phyloP scores from a whole-genome alignment of 2,888 invertebrate genomes.

The Morpho helenor region DNA sequence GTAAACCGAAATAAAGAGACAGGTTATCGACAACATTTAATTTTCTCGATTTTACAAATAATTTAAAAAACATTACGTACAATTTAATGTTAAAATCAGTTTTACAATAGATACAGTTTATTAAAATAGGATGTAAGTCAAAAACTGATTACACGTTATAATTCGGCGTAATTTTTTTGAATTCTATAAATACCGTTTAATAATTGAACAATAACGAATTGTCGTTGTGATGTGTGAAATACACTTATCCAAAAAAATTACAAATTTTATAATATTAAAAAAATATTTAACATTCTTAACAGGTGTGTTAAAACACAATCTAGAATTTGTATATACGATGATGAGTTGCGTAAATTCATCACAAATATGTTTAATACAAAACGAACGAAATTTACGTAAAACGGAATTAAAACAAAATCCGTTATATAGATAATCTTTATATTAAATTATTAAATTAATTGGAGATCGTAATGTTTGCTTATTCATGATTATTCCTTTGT shows the following conservation, averaged over 20 bases:
- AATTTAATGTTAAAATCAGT: constrained; percentile 12
- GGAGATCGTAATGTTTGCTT: too few species aligned
- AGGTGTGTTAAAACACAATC: too few species aligned
- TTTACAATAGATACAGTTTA: constrained; percentile 6
- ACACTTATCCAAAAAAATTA: too few species aligned
- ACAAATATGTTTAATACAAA: neutral
- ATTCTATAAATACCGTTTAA: too few species aligned
- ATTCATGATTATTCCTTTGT: too few species aligned
- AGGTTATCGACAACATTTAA: constrained; percentile 59
- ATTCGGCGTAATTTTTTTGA: neutral
- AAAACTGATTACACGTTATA: neutral
- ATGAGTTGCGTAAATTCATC: neutral
- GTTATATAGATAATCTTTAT: too few species aligned
- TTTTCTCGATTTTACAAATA: constrained; percentile 61
- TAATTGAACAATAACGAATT: too few species aligned
- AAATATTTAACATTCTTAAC: too few species aligned
- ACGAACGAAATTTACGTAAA: neutral
- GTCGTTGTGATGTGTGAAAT: too few species aligned
- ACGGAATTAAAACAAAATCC: neutral
- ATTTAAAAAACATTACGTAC: constrained; percentile 57
- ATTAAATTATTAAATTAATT: too few species aligned
- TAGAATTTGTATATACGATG: neutral
- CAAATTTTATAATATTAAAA: too few species aligned
- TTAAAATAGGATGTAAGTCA: neutral
- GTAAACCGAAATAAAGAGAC: constrained; percentile 9